Evolutionary conservation across 2,113 vertebrate genomes (phyloP).

Genomic region (Plestiodon gilberti): DNA sequence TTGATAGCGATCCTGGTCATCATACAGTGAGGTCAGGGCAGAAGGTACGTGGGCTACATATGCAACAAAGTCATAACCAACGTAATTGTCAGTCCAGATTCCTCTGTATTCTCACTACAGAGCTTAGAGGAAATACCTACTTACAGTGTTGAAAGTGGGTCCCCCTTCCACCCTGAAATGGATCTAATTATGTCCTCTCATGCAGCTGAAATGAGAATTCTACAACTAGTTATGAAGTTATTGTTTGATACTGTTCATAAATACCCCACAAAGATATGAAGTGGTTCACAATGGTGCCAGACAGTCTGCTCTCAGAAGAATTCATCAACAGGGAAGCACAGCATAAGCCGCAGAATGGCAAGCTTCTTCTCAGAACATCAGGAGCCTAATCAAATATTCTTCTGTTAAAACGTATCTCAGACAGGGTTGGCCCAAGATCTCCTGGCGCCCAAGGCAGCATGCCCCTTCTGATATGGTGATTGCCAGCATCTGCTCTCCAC

Average conservation of each 20-base stretch:
- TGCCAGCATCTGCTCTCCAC: too few relatives aligned
- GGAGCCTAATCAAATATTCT: background rate
- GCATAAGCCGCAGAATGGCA: background rate
- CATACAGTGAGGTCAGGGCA: background rate
- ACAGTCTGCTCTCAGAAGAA: background rate
- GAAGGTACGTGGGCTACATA: background rate
- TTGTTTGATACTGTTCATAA: background rate
- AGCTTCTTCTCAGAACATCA: background rate
- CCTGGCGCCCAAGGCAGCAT: too few relatives aligned
- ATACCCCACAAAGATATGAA: background rate
- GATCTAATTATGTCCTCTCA: background rate
- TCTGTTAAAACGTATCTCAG: background rate
- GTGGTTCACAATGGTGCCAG: constrained; percentile 2
- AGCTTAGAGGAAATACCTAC: background rate
- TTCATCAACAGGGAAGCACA: background rate
- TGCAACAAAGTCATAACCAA: background rate
- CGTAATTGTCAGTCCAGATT: background rate
- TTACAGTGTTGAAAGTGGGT: background rate
- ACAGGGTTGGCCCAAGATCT: too few relatives aligned
- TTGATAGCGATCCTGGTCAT: too few relatives aligned
- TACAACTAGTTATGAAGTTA: background rate
- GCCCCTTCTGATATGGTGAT: too few relatives aligned
- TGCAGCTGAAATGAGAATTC: background rate
- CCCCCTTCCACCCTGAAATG: background rate
- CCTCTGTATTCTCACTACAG: background rate